Percentiles rank a stretch among this genome's conserved stretches.
Conservation (phyloP, 2,113 vertebrate genomes). For the Anoura caudifer region DNA sequence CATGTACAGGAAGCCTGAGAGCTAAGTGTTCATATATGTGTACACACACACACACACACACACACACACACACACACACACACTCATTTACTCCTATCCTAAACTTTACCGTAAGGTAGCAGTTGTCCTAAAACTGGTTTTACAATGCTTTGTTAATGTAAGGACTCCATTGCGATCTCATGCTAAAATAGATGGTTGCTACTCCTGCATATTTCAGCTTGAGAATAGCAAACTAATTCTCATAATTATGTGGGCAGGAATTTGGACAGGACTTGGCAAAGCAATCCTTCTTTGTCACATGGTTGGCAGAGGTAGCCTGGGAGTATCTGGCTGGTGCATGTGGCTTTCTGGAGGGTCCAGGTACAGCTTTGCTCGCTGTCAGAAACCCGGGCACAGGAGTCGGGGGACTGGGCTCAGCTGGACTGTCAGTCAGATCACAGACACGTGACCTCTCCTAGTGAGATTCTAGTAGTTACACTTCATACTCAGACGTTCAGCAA, state of each 20-base stretch:
- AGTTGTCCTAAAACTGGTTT: neutral
- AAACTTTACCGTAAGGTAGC: neutral
- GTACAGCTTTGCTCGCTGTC: neutral
- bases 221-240: neutral
- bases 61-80: neutral
- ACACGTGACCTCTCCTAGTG: neutral
- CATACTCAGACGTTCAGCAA: neutral
- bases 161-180: neutral
- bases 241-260: neutral
- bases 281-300: neutral
- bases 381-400: fast-evolving
- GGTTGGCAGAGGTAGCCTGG: neutral
- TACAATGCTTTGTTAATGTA: neutral
- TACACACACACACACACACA: neutral
- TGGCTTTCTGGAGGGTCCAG: neutral
- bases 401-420: neutral
- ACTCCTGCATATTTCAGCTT: neutral
- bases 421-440: no score
- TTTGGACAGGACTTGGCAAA: neutral
- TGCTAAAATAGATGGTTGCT: neutral
- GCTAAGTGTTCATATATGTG: neutral
- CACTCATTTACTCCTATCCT: no score
- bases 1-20: conserved; percentile 11
- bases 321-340: no score
- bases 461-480: neutral